Evolutionary conservation across 2,888 invertebrate genomes (phyloP), one percentile per base, ranked within the genome.

Genomic region (Orthosia cruda): DNA sequence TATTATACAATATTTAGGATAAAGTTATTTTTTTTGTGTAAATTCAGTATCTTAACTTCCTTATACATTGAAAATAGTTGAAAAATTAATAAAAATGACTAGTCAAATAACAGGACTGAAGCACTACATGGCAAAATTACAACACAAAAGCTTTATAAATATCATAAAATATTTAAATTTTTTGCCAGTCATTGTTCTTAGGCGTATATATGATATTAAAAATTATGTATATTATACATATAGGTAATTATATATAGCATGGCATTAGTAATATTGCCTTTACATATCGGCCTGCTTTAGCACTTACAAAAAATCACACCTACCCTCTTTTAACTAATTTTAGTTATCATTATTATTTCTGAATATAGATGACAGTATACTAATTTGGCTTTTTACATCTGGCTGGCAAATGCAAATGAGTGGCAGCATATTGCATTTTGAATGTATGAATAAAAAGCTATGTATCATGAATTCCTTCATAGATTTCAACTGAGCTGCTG

Each of bases 201-300:
- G 59, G 67, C 76, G 45, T 65, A 47, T 16, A 76, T 18, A 50
- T 67, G 23, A 50, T 76, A 65, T 26, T 75, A 67, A 61, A 74
- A 68, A 76, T 45, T 67, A 64, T 40, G 40, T 40, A 40, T 64
- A 52, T n/a, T 40, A n/a, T 54, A 20, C 54, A 66, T 3, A n/a
- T n/a, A n/a, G n/a, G 20, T 71, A 61, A 47, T 80, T 50, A 50
- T 55, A 67, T 73, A 81, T 77, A 77, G 82, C 82, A 77, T 64
- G 72, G 81, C 80, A 73, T 67, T 15, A 20, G 13, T 57, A 59
- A 59, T 54, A 64, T 68, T 57, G 73, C 81, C 73, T 47, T 47
- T 81, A 72, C 18, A 81, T 32, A 59, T 13, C 58, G 77, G 81
- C 81, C 47, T 55, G 81, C 83, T 71, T 57, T 78, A 82, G 81